Evolutionary conservation across 23 tunicate species (phyloP), one percentile per base, ranked within the genome.

Genomic region (Styela clava): DNA sequence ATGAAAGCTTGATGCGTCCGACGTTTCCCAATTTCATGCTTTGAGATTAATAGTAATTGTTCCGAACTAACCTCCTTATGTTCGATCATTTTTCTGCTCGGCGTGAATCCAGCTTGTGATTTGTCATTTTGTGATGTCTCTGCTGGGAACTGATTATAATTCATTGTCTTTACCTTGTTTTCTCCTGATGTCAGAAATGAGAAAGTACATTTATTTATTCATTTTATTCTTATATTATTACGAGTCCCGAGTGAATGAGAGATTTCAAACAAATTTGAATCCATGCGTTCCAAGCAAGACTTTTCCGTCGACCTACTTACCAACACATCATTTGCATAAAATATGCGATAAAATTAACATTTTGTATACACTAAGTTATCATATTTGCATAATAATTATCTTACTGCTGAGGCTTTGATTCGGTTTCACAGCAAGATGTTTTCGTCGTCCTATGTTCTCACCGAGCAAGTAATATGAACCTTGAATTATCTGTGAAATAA

Each of bases 401-500:
- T 67, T 67, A 67, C 71, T 19, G 71, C 24, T 67, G 0, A 25
- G 30, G 16, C 31, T 27, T 25, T 29, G 35, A 31, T 16, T 16
- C 69, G 78, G 1, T 62, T 79, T 85, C 26, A 72, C 89, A 32
- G 88, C 82, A 34, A 88, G 70, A 44, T 88, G 94, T 64, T 88
- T 88, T 69, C 79, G 51, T 25, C 85, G 85, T 0, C 94, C 94
- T 31, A 88, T 44, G 56, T 61, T 33, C 34, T 84, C 88, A 33
- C 88, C 69, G 24, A 88, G 78, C 29, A 88, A 56, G 77, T 88
- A 88, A 79, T 78, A 88, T 81, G 83, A 88, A 2, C 94, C 94
- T 61, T 88, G 87, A 63, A 88, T 78, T 2, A 84, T 44, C 92
- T 85, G 63, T 30, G 62, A 32, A 16, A 1, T 16, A 22, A 77